These are phyloP conservation scores for Vulpes ferrilata DNA, from an alignment of 2,113 vertebrate genomes.

Conservation along the genomic window DNA sequence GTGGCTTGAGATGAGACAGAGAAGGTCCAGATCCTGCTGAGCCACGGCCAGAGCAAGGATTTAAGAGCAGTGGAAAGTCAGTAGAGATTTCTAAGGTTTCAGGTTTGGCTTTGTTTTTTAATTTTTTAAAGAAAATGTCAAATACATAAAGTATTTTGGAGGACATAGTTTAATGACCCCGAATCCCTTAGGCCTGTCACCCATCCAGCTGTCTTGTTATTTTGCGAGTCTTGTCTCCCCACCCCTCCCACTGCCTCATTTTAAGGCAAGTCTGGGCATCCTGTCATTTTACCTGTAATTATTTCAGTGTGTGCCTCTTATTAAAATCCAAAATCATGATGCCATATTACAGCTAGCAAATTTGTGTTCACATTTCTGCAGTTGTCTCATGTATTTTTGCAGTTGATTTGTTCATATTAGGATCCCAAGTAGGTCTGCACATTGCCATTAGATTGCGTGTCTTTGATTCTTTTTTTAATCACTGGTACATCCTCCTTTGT, in stretches of 20 bases:
- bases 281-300: background rate
- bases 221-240: background rate
- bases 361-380: background rate
- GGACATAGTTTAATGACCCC: background rate
- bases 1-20: background rate
- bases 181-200: background rate
- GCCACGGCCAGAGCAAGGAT: background rate
- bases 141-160: background rate
- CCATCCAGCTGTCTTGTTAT: background rate
- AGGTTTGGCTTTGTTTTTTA: background rate
- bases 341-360: background rate
- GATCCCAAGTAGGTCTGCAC: background rate
- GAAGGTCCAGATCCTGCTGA: background rate
- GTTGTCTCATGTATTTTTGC: background rate
- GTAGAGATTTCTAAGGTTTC: background rate
- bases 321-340: background rate
- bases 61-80: background rate
- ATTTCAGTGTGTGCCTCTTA: background rate
- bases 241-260: background rate
- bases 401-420: background rate
- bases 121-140: background rate
- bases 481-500: background rate
- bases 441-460: background rate
- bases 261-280: background rate
- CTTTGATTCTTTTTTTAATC: background rate